These are phyloP conservation scores for Macaca fascicularis DNA, from an alignment of 2,113 vertebrate species.

Conservation along the genomic window DNA sequence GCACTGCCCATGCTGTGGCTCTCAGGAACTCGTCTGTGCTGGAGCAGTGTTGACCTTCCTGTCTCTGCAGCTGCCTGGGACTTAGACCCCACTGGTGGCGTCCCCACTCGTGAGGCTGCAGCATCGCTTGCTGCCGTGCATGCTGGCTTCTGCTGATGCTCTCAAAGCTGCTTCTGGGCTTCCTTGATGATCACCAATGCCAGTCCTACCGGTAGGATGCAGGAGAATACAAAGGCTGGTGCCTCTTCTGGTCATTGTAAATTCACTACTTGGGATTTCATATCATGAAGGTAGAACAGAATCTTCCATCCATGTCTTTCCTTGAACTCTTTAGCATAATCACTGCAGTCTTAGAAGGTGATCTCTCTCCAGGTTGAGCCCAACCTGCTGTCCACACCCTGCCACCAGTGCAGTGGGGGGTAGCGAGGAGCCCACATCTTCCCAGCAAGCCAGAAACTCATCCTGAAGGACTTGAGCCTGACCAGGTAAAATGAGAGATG, in stretches of 20 bases:
- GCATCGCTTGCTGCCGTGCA: rapidly evolving
- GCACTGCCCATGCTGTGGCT: not conserved
- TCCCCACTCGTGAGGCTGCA: not conserved
- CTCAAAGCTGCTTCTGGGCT: not conserved
- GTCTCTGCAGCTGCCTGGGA: not conserved
- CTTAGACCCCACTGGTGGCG: no score
- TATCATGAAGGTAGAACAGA: not conserved
- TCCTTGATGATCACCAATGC: not conserved
- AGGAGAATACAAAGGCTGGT: not conserved
- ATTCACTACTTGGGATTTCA: not conserved
- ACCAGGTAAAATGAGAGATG: not conserved
- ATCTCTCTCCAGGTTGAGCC: not conserved
- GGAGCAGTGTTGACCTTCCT: not conserved
- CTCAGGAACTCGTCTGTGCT: not conserved
- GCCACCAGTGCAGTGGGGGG: no score
- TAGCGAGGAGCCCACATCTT: not conserved
- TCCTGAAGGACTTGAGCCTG: not conserved
- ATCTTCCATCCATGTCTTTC: not conserved
- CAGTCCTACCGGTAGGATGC: not conserved
- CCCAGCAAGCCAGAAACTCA: not conserved
- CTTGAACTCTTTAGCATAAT: not conserved
- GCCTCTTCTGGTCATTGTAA: not conserved
- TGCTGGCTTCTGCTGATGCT: not conserved
- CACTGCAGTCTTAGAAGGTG: not conserved
- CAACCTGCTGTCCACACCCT: not conserved